These are phyloP conservation scores for Corydoras sp. DNA, from an alignment of 2,113 vertebrate genomes.

Conservation along the genomic window DNA sequence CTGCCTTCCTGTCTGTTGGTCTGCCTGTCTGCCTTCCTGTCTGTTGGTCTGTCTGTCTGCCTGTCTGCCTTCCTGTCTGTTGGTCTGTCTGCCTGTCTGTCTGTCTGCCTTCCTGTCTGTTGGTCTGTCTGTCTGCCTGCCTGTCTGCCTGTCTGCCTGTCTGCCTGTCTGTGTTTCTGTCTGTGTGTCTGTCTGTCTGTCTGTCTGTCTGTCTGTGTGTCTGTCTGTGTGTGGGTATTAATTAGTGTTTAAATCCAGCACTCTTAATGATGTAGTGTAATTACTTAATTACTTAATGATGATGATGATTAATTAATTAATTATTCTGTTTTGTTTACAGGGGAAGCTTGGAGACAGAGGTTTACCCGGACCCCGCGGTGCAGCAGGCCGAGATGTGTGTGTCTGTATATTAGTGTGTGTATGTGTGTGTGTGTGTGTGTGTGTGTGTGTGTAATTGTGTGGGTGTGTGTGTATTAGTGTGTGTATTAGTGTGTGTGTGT, in stretches of 20 bases:
- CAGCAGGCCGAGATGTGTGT: slow-evolving; percentile 82
- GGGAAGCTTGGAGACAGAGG: slow-evolving; percentile 86
- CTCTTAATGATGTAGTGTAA: too few relatives aligned
- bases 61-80: not conserved
- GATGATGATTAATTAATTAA: too few relatives aligned
- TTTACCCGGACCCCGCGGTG: slow-evolving; percentile 86
- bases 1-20: too few relatives aligned
- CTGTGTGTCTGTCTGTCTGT: too few relatives aligned
- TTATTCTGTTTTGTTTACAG: slow-evolving; percentile 53
- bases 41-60: slow-evolving; percentile 17
- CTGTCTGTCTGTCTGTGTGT: not conserved
- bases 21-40: not conserved
- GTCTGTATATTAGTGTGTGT: not conserved
- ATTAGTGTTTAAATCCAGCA: too few relatives aligned
- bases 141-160: too few relatives aligned
- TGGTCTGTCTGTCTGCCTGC: too few relatives aligned
- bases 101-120: not conserved
- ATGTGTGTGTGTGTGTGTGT: not conserved
- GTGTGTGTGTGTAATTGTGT: too few relatives aligned
- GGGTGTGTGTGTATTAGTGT: too few relatives aligned
- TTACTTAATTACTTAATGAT: too few relatives aligned
- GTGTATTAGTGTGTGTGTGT: not conserved
- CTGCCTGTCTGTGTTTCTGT: too few relatives aligned
- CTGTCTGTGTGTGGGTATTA: slow-evolving; percentile 19
- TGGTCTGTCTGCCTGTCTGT: too few relatives aligned